Conservation (phyloP, 1,140 invertebrate genomes). For the Zaprionus davidi region DNA sequence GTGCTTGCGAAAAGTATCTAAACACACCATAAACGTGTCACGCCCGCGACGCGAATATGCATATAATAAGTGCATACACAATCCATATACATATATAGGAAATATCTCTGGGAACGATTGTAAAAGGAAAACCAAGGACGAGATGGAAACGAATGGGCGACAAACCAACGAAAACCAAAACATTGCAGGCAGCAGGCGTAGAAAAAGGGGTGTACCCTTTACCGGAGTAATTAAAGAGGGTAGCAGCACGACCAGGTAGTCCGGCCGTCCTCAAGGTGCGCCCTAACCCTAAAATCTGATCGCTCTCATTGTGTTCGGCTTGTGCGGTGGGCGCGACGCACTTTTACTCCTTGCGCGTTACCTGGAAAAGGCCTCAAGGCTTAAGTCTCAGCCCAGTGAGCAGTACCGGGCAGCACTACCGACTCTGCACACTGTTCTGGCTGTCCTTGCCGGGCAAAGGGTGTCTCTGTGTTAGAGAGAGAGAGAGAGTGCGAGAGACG, state of each 20-base stretch:
- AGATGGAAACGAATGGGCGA: constrained; percentile 44
- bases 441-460: constrained; percentile 7
- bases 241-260: constrained; percentile 24
- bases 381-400: neutral
- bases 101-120: constrained; percentile 19
- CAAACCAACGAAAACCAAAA: constrained; percentile 67
- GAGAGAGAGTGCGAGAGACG: neutral
- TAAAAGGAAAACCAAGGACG: constrained; percentile 62
- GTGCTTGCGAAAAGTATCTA: constrained; percentile 82
- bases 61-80: constrained; percentile 5
- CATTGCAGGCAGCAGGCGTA: constrained; percentile 23
- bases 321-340: constrained; percentile 78
- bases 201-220: constrained; percentile 83
- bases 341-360: constrained; percentile 69
- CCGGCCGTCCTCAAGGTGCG: constrained; percentile 3
- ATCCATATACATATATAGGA: neutral
- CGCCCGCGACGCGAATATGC: constrained; percentile 64
- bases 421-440: neutral
- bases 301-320: constrained; percentile 57
- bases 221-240: constrained; percentile 79
- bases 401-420: neutral
- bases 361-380: constrained; percentile 31
- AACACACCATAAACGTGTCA: constrained; percentile 80
- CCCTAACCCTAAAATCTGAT: constrained; percentile 60
- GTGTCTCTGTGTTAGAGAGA: constrained; percentile 2